Conservation (phyloP, 2,888 invertebrate genomes). For the Athripsodes cinereus region DNA sequence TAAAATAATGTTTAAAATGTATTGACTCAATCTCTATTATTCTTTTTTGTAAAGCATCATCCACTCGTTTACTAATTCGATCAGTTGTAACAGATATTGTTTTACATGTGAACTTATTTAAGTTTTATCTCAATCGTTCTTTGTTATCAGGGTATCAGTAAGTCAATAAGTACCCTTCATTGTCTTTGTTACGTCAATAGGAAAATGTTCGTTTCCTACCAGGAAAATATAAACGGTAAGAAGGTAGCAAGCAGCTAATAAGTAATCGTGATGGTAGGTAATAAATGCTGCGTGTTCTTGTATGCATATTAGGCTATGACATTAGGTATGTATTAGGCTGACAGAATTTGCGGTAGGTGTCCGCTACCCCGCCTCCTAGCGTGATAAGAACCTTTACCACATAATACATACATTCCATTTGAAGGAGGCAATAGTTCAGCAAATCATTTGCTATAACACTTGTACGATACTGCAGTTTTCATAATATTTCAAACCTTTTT, state of each 20-base stretch:
- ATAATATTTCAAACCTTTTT: neutral
- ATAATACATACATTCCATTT: neutral
- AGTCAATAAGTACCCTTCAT: too few relatives aligned
- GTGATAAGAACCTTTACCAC: conserved; percentile 6
- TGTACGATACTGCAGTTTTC: neutral
- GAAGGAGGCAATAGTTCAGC: neutral
- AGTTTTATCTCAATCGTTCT: too few relatives aligned
- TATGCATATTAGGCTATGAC: conserved; percentile 25
- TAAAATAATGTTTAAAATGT: too few relatives aligned
- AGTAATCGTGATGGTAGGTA: too few relatives aligned
- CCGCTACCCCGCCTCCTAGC: conserved; percentile 13
- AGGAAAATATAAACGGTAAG: conserved; percentile 8
- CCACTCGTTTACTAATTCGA: too few relatives aligned
- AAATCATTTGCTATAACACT: neutral
- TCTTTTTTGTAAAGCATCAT: too few relatives aligned
- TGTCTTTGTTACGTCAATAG: too few relatives aligned
- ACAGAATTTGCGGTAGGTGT: conserved; percentile 22
- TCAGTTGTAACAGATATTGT: too few relatives aligned
- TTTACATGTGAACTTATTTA: too few relatives aligned
- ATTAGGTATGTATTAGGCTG: conserved; percentile 19
- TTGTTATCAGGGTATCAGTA: too few relatives aligned
- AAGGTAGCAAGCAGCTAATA: neutral
- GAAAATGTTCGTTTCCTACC: conserved; percentile 2
- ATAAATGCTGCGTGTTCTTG: conserved; percentile 19
- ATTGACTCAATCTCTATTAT: too few relatives aligned